phyloP scores from a whole-genome alignment of 1,140 invertebrate species.

The Psix sp. region DNA sequence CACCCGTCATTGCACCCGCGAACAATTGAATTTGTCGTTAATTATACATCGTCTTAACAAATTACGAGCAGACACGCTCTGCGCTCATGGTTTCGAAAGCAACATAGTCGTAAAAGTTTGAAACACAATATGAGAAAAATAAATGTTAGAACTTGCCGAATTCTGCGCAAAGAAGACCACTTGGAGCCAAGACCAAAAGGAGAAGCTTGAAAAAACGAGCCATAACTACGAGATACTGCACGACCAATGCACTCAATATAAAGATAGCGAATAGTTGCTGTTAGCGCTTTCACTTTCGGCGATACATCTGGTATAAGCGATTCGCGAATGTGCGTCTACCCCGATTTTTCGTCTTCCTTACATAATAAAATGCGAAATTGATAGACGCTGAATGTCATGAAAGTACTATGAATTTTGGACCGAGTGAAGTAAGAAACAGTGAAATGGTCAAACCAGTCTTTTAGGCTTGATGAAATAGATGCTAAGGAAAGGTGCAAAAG shows the following conservation, averaged over 20 bases:
- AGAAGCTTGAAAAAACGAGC: constrained; percentile 27
- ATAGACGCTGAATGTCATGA: constrained; percentile 39
- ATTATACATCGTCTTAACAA: neutral
- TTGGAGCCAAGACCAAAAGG: constrained; percentile 12
- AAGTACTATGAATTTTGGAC: constrained; percentile 15
- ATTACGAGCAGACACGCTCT: neutral
- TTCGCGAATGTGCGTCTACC: constrained; percentile 51
- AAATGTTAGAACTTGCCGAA: constrained; percentile 61
- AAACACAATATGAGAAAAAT: neutral
- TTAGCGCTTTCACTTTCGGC: constrained; percentile 72
- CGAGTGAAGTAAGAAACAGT: constrained; percentile 7
- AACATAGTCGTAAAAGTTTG: neutral
- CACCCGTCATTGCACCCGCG: constrained; percentile 10
- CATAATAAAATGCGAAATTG: constrained; percentile 54
- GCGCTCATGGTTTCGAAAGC: constrained; percentile 11
- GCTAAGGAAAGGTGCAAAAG: constrained; percentile 36
- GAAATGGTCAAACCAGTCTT: constrained; percentile 35
- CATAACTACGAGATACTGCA: constrained; percentile 22
- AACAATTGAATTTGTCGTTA: constrained; percentile 6
- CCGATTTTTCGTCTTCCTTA: constrained; percentile 67
- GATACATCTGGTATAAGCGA: constrained; percentile 64
- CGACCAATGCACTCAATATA: constrained; percentile 22
- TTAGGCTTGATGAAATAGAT: constrained; percentile 24
- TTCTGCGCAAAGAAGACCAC: constrained; percentile 45
- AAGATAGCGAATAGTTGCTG: constrained; percentile 42